phyloP scores from a whole-genome alignment of 1,140 invertebrate genomes.

The Branchinecta lynchi region DNA sequence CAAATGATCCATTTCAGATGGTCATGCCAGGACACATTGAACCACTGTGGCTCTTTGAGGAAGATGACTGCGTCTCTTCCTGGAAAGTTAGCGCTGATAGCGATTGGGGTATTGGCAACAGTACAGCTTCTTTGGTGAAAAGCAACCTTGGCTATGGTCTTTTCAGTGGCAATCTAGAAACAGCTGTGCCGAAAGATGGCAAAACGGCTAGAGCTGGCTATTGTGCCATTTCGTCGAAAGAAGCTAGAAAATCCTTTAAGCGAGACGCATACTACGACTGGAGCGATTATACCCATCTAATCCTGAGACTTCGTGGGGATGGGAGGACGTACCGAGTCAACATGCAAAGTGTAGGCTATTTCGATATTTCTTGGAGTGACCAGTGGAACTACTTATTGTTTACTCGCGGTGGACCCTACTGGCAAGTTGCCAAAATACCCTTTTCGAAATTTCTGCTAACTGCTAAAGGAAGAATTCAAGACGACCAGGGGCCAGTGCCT shows the following conservation, averaged over 20 bases:
- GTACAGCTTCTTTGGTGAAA: slow-evolving; percentile 40
- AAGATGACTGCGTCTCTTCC: slow-evolving; percentile 42
- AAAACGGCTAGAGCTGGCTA: slow-evolving; percentile 53
- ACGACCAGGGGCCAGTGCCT: slow-evolving; percentile 48
- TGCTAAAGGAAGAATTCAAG: slow-evolving; percentile 71
- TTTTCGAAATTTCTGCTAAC: slow-evolving; percentile 82
- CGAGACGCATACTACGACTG: slow-evolving; percentile 51
- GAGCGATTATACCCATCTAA: slow-evolving; percentile 59
- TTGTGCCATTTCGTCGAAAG: slow-evolving; percentile 51
- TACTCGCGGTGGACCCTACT: slow-evolving; percentile 89
- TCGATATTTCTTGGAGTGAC: slow-evolving; percentile 69
- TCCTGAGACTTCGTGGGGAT: slow-evolving; percentile 74
- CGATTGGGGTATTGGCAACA: slow-evolving; percentile 63
- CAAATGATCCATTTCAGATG: slow-evolving; percentile 41
- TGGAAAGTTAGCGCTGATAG: slow-evolving; percentile 59
- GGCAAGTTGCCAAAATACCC: slow-evolving; percentile 84
- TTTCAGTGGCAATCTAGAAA: slow-evolving; percentile 56
- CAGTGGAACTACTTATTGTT: slow-evolving; percentile 62
- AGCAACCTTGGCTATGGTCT: slow-evolving; percentile 50
- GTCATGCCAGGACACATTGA: slow-evolving; percentile 47
- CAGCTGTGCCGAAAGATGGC: slow-evolving; percentile 60
- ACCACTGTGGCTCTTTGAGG: slow-evolving; percentile 48
- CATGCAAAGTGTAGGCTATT: slow-evolving; percentile 47
- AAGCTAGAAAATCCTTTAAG: slow-evolving; percentile 61
- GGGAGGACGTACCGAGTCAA: slow-evolving; percentile 71